Conservation (phyloP, 1,140 invertebrate genomes). For the Drosophila lacteicornis region DNA sequence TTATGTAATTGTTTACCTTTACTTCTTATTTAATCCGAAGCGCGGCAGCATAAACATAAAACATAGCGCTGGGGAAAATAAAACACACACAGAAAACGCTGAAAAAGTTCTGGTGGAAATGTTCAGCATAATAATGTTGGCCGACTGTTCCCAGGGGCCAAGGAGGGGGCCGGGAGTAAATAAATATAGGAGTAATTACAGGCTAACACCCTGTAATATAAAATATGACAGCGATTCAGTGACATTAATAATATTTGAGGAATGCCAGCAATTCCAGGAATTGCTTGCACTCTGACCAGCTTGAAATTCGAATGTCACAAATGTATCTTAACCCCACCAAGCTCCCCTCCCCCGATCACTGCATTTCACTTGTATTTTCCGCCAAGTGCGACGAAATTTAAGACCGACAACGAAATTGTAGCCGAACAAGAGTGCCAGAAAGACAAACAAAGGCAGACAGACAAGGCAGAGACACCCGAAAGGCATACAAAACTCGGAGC, state of each 20-base stretch:
- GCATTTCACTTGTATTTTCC: constrained; percentile 26
- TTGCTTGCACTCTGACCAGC: constrained; percentile 34
- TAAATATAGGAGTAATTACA: constrained; percentile 5
- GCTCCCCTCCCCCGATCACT: neutral
- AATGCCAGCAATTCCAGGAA: constrained; percentile 46
- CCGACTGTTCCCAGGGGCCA: neutral
- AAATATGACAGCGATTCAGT: neutral
- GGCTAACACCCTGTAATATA: neutral
- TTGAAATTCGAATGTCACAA: constrained; percentile 37
- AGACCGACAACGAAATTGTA: constrained; percentile 32
- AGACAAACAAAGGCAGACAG: constrained; percentile 18
- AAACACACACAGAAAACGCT: neutral
- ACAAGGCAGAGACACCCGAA: constrained; percentile 17
- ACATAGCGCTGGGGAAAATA: neutral
- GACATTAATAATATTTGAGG: constrained; percentile 24
- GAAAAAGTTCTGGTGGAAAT: constrained; percentile 5
- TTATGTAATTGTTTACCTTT: constrained; percentile 17
- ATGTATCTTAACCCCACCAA: constrained; percentile 1
- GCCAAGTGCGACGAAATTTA: constrained; percentile 41
- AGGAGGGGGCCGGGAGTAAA: too few relatives aligned
- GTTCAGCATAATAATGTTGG: neutral
- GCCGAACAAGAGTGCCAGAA: constrained; percentile 43
- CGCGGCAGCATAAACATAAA: constrained; percentile 18
- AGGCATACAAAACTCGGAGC: neutral
- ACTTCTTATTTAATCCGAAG: neutral